phyloP scores from a whole-genome alignment of 1,140 invertebrate genomes.

The Brachionus koreanus region DNA sequence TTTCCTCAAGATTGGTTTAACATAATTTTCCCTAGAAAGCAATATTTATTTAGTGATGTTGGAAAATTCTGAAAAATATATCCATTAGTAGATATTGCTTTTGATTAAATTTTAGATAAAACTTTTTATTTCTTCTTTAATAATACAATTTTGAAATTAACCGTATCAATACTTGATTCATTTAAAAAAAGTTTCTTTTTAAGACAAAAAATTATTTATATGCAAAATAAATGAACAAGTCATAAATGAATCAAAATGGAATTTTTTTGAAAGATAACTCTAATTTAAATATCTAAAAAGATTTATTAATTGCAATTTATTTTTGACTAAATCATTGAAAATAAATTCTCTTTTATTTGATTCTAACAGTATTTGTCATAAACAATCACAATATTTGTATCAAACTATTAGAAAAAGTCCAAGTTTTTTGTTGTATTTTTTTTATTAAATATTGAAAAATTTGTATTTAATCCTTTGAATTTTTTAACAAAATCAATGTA shows the following conservation, averaged over 20 bases:
- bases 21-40: neutral
- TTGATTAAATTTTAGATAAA: neutral
- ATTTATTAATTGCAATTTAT: slow-evolving; percentile 22
- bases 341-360: neutral
- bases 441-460: no score
- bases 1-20: neutral
- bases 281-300: slow-evolving; percentile 11
- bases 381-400: no score
- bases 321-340: neutral
- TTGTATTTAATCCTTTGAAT: no score
- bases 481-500: no score
- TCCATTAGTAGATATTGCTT: neutral
- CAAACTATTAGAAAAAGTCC: no score
- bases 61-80: neutral
- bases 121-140: neutral
- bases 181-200: neutral
- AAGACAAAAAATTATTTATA: neutral
- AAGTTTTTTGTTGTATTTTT: no score
- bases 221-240: neutral
- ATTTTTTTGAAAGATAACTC: neutral
- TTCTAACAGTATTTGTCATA: neutral
- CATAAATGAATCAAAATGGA: neutral
- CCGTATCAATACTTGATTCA: neutral
- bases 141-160: neutral
- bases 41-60: neutral